Evolutionary conservation across 1,140 invertebrate genomes (phyloP).

Genomic region (Drosophila orena): DNA sequence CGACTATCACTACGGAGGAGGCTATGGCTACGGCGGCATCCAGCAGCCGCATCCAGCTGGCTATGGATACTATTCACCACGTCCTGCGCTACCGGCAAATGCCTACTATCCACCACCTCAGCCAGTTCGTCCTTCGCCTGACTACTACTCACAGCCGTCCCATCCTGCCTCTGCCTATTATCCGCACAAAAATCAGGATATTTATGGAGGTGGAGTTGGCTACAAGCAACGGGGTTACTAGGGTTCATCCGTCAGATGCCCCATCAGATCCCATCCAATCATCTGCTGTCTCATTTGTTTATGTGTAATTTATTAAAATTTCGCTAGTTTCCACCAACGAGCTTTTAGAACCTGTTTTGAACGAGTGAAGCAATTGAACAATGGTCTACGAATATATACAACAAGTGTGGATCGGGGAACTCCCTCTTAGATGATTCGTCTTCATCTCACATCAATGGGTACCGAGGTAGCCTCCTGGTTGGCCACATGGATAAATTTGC

Average conservation of each 20-base stretch:
- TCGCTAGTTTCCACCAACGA: slow-evolving; percentile 5
- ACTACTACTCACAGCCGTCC: slow-evolving; percentile 26
- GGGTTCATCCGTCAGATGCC: neutral
- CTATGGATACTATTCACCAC: slow-evolving; percentile 37
- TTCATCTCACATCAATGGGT: slow-evolving; percentile 50
- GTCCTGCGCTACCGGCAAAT: slow-evolving; percentile 2
- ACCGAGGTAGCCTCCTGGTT: slow-evolving; percentile 4
- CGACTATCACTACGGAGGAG: slow-evolving; percentile 70
- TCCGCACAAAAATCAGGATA: slow-evolving; percentile 19
- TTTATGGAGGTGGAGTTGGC: slow-evolving; percentile 46
- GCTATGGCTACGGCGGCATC: slow-evolving; percentile 30
- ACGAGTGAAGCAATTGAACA: slow-evolving; percentile 11
- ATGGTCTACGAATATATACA: slow-evolving; percentile 39
- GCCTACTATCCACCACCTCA: slow-evolving; percentile 19
- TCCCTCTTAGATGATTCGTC: slow-evolving; percentile 14
- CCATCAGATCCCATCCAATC: neutral
- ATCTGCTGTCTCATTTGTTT: slow-evolving; percentile 15
- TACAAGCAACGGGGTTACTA: slow-evolving; percentile 67
- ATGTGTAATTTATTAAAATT: slow-evolving; percentile 63
- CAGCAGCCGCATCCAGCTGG: slow-evolving; percentile 12
- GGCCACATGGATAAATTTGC: slow-evolving; percentile 21
- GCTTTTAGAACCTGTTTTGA: slow-evolving; percentile 49
- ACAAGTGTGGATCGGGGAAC: slow-evolving; percentile 7
- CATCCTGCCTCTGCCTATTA: slow-evolving; percentile 33
- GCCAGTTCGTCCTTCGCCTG: slow-evolving; percentile 13